Conservation (phyloP, 2,797 vertebrate species). For the Acanthis flammea region DNA sequence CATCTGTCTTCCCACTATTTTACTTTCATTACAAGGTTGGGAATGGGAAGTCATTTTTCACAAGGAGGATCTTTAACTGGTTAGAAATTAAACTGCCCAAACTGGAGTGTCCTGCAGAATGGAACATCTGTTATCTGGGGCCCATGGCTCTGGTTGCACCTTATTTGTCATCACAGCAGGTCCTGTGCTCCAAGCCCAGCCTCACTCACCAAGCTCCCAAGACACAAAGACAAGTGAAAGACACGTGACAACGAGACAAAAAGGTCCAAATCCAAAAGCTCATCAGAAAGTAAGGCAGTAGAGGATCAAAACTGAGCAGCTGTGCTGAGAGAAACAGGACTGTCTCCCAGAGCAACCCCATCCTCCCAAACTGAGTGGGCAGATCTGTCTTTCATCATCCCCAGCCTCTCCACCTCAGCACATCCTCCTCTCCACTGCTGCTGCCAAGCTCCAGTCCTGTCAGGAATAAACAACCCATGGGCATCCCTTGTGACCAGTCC, state of each 20-base stretch:
- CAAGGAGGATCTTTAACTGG: conserved; percentile 58
- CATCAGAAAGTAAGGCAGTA: not conserved
- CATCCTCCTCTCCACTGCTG: not conserved
- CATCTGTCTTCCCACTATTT: conserved; percentile 71
- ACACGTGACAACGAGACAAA: not conserved
- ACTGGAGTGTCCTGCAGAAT: not conserved
- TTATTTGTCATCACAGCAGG: conserved; percentile 9
- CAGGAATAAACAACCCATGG: not conserved
- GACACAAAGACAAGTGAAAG: not conserved
- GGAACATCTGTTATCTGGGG: conserved; percentile 60
- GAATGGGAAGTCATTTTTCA: conserved; percentile 77
- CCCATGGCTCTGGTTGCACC: not conserved
- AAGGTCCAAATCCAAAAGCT: not conserved
- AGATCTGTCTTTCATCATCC: not conserved
- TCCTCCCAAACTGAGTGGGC: not conserved
- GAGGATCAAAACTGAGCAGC: not conserved
- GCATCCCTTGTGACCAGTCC: not conserved
- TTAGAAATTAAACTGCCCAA: conserved; percentile 55
- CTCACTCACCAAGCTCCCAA: not conserved
- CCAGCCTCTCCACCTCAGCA: not conserved
- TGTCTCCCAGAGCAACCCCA: not conserved
- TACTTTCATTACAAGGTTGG: conserved; percentile 66
- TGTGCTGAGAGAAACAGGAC: not conserved
- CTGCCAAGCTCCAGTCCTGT: not conserved
- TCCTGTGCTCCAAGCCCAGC: not conserved